Base-by-base conservation (phyloP, 2,797 vertebrate genomes). In the Limosa lapponica region DNA sequence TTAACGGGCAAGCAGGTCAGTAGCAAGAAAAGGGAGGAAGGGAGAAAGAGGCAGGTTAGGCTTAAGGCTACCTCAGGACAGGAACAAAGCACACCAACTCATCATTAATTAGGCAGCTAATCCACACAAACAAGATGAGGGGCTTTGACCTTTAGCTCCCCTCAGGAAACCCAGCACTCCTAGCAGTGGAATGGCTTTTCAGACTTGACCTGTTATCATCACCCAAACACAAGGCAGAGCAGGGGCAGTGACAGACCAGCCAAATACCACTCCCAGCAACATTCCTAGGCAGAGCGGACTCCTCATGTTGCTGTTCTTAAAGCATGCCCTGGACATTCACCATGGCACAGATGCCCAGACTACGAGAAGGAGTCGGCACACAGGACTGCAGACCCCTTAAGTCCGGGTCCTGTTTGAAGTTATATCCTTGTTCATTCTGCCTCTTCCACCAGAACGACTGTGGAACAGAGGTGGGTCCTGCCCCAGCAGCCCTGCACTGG, bases 1-100 rank as follows among this genome's bases (percentile, higher is more conserved):
- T 98, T 97, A 97, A 94, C 87, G 93, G 95, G 90, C 92, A 98
- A 97, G 96, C 96, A 82, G 89, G 88, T 96, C 97, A 98, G 87
- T 75, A 95, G 90, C 88, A 94, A 95, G 88, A 78, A 90, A 94
- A 93, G 74, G 95, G 91, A 95, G 89, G 97, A 97, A 94, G 70
- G 96, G 93, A 90, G 62, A 97, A 89, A 95, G 83, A 96, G 67
- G 87, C 65, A 95, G 75, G 84, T 98, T 96, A 98, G 95, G 89
- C 71, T 91, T 87, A 64, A 89, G 87, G 89, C 66, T 91, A 93
- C 48, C 72, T 88, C 44, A 88, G 55, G 86, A 94, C 65, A 92
- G 77, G 65, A 92, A 86, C 36, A 94, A 91, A 80, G 61, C 82
- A 93, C 59, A 81, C 58, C 71, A 89, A 70, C 79, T 93, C 71